Base-by-base conservation (phyloP, 1,140 invertebrate species). In the Drosophila nigromelanica region DNA sequence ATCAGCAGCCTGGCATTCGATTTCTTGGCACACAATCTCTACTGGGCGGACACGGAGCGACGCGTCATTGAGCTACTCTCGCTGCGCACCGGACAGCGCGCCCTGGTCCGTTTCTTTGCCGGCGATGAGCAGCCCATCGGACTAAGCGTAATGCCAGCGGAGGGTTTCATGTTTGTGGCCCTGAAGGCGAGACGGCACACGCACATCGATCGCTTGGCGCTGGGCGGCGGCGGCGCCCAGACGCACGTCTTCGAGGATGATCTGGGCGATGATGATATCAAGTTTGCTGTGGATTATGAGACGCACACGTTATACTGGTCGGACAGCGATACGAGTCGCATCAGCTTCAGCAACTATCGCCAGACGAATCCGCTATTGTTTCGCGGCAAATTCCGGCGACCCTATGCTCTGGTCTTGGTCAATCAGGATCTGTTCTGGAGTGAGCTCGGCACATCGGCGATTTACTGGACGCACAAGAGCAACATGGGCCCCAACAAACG, bases 131-230 rank as follows among this genome's bases (percentile, higher is more conserved):
- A 91, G 4, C 95, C 95, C 1, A 89, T 94, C 37, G 94, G 93
- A 42, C 89, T 97, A 1, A 93, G 93, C 14, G 69, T 96, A 0
- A 89, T 95, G 55, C 94, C 95, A 21, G 93, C 95, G 62, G 92
- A 94, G 78, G 95, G 95, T 93, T 95, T 93, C n/a, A 94, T 96
- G 93, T 94, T 94, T 61, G 93, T 96, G 0, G 94, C 94, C 0
- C 92, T 95, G 11, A 77, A 90, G 61, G 92, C 92, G 7, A 76
- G 67, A 0, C 62, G 92, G 2, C 82, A 91, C 7, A 92, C 93
- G 14, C 93, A 94, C 35, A 94, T 96, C 14, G 94, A 95, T 76
- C 92, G 94, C 18, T 82, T 94, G 55, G 79, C 92, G 5, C 94
- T 95, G 93, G 93, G 94, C 78, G 95, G 94, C 2, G 79, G 78